phyloP scores from a whole-genome alignment of 1,140 invertebrate genomes.

The Venturia canescens region DNA sequence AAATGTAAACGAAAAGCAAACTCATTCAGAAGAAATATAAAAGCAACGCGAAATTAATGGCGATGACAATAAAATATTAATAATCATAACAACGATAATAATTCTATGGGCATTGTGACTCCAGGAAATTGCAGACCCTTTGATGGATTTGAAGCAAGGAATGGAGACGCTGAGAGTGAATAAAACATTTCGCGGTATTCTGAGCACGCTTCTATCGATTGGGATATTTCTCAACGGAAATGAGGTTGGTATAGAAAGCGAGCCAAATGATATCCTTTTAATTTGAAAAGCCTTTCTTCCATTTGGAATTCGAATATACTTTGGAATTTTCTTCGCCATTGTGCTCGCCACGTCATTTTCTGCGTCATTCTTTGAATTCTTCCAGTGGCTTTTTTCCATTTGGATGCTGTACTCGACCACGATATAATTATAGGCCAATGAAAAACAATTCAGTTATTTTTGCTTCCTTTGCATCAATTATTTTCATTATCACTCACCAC shows the following conservation, averaged over 20 bases:
- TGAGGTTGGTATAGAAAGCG: conserved; percentile 80
- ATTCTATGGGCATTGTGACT: conserved; percentile 66
- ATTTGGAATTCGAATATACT: background rate
- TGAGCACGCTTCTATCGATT: conserved; percentile 94
- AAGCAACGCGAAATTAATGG: background rate
- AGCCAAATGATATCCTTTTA: conserved; percentile 73
- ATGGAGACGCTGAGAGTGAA: conserved; percentile 93
- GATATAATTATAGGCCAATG: too few species aligned
- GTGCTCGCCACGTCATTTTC: background rate
- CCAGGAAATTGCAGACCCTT: conserved; percentile 97
- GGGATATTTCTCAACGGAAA: conserved; percentile 98
- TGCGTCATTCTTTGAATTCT: background rate
- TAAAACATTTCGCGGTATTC: conserved; percentile 95
- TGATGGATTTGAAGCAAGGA: conserved; percentile 98
- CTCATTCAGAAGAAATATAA: background rate
- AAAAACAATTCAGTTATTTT: too few species aligned
- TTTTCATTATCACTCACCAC: too few species aligned
- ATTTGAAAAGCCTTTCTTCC: conserved; percentile 54
- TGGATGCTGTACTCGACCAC: background rate
- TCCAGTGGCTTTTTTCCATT: background rate
- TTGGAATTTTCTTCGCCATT: background rate
- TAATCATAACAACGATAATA: conserved; percentile 32
- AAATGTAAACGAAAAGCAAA: background rate
- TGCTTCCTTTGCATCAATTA: too few species aligned
- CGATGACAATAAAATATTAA: conserved; percentile 33